Conservation (phyloP, 2,113 vertebrate species). For the Leuciscus idus region DNA sequence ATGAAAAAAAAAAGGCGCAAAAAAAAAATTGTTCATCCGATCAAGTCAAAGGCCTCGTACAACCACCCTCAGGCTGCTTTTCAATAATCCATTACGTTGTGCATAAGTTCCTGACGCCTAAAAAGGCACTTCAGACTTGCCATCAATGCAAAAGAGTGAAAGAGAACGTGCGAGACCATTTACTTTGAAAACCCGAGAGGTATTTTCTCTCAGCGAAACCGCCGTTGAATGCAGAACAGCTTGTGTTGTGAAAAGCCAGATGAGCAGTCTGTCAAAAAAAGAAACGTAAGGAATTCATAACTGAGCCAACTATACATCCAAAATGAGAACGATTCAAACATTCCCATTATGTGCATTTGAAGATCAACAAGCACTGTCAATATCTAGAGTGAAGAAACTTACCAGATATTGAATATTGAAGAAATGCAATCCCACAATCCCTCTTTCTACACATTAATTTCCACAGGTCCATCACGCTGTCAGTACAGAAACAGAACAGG, state of each 20-base stretch:
- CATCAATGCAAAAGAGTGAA: slow-evolving; percentile 22
- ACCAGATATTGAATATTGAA: not conserved
- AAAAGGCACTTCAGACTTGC: slow-evolving; percentile 21
- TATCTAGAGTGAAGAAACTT: slow-evolving; percentile 42
- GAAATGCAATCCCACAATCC: slow-evolving; percentile 8
- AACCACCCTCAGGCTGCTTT: slow-evolving; percentile 28
- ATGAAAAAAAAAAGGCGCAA: not conserved
- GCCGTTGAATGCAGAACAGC: not conserved
- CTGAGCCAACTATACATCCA: not conserved
- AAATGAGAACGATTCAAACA: not conserved
- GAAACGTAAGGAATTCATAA: not conserved
- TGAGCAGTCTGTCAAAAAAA: not conserved
- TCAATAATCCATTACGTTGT: slow-evolving; percentile 30
- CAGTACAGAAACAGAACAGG: not conserved
- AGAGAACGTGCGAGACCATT: slow-evolving; percentile 17
- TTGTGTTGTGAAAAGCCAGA: not conserved
- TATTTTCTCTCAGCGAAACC: not conserved
- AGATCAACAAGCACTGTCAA: slow-evolving; percentile 19
- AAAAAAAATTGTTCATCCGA: not conserved
- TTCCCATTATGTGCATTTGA: not conserved
- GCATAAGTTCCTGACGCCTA: not conserved
- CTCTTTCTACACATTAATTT: not conserved
- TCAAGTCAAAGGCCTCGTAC: slow-evolving; percentile 3
- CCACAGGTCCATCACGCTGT: not conserved
- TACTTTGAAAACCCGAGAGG: slow-evolving; percentile 8